A percentile compares a stretch with the other conserved stretches of the same genome.
phyloP scores from a whole-genome alignment of 2,888 invertebrate genomes.

The Microchrysa polita region DNA sequence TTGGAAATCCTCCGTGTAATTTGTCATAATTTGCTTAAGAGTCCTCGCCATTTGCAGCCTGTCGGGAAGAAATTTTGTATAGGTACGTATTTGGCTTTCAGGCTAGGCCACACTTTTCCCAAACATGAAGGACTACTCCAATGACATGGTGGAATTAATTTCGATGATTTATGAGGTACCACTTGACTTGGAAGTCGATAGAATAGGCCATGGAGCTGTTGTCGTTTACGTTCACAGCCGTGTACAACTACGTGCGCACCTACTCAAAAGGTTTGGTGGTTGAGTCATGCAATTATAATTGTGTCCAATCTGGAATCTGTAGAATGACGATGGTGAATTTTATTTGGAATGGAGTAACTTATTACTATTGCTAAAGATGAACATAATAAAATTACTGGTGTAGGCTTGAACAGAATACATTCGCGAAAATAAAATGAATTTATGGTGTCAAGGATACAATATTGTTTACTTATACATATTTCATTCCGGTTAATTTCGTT shows the following conservation, averaged over 20 bases:
- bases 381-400: no score
- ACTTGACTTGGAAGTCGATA: conserved; percentile 19
- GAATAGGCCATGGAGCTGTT: neutral
- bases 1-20: conserved; percentile 13
- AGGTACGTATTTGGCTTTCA: neutral
- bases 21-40: conserved; percentile 35
- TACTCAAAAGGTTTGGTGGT: neutral
- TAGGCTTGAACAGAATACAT: no score
- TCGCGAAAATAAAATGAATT: no score
- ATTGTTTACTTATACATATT: no score
- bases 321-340: neutral
- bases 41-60: neutral
- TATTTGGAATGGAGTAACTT: conserved; percentile 14
- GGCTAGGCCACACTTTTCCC: neutral
- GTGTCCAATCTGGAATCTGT: conserved; percentile 18
- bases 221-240: neutral
- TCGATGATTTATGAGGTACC: conserved; percentile 33
- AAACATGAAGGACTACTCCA: conserved; percentile 4
- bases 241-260: no score
- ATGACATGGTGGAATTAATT: conserved; percentile 34
- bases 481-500: no score
- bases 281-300: conserved; percentile 7
- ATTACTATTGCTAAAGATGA: conserved; percentile 17
- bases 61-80: no score
- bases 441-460: no score